Evolutionary conservation across 1,140 invertebrate genomes (phyloP), one percentile per base, ranked within the genome.

Genomic region (Drosophila chauvacae): DNA sequence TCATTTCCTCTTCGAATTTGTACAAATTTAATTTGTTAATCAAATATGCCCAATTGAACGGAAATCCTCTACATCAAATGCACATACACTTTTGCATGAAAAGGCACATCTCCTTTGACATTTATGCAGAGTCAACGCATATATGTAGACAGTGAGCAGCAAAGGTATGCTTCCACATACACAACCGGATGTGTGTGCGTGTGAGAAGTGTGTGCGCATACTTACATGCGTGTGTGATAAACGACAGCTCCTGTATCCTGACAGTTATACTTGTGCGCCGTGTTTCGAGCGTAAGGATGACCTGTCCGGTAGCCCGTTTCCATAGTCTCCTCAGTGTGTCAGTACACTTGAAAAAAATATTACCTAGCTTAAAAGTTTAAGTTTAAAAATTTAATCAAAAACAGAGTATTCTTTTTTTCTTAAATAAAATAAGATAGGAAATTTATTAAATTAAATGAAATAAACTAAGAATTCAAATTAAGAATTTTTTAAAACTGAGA

Each of bases 241-340:
- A 78, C 77, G 77, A 65, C 75, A 65, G 55, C 48, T 65, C 62
- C 66, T 55, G 65, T 69, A 60, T 64, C 62, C 47, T 61, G 77
- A 79, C 75, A 79, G 75, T 78, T 60, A 78, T 79, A 78, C 77
- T 79, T 72, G 75, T 56, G 33, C 35, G 48, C 55, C 65, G 74
- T 77, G 75, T 72, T 77, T 77, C 69, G 42, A 44, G 48, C 55
- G 30, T 42, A 61, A 77, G 59, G 56, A 65, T 61, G 75, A 78
- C 65, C 75, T 56, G 50, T 37, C 51, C 60, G 18, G 41, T 23
- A 16, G 26, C 44, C 69, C 51, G n/a, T 39, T 58, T 45, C 42
- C 35, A 28, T 28, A 47, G 28, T 65, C 18, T 33, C 9, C 16
- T 39, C n/a, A 50, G 47, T 71, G 64, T 50, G 41, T 7, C 35